Evolutionary conservation across 2,888 invertebrate genomes (phyloP).

Genomic region (Conus canariensis): DNA sequence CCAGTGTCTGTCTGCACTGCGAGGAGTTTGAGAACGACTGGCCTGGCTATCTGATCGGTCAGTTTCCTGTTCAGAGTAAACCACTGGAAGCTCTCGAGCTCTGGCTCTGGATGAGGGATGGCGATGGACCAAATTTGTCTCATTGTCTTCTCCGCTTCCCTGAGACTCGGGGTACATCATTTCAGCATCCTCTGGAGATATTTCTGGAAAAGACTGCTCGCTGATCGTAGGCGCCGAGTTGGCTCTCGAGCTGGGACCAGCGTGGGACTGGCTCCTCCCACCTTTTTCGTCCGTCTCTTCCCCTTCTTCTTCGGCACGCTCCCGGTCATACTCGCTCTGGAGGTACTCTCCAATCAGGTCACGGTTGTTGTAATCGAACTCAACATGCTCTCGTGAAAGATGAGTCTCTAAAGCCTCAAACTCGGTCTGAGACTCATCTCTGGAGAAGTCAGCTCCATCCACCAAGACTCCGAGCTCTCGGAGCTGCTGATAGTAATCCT

Average conservation of each 20-base stretch:
- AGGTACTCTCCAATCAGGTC: slow-evolving; percentile 42
- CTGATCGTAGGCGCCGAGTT: slow-evolving; percentile 69
- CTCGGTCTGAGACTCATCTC: slow-evolving; percentile 68
- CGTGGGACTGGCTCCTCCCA: background rate
- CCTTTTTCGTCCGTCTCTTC: slow-evolving; percentile 16
- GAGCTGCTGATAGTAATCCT: slow-evolving; percentile 71
- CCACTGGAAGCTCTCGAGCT: slow-evolving; percentile 54
- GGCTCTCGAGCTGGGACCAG: slow-evolving; percentile 59
- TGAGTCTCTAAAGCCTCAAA: slow-evolving; percentile 69
- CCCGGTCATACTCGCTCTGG: slow-evolving; percentile 24
- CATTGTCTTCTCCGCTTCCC: slow-evolving; percentile 59
- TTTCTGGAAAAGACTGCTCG: slow-evolving; percentile 66
- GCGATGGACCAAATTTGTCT: slow-evolving; percentile 27
- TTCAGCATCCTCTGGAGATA: slow-evolving; percentile 66
- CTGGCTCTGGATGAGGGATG: no score
- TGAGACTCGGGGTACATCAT: slow-evolving; percentile 52
- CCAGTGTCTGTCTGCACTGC: background rate
- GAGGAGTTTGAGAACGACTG: slow-evolving; percentile 47
- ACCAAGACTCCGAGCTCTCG: slow-evolving; percentile 70
- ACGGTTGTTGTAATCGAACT: slow-evolving; percentile 44
- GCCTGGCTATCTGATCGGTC: slow-evolving; percentile 42
- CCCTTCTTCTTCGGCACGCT: slow-evolving; percentile 12
- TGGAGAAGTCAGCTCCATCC: slow-evolving; percentile 60
- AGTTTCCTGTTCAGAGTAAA: background rate
- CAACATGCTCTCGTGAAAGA: slow-evolving; percentile 56